Evolutionary conservation across 2,888 invertebrate genomes (phyloP).

Genomic region (Drosophila limbata): DNA sequence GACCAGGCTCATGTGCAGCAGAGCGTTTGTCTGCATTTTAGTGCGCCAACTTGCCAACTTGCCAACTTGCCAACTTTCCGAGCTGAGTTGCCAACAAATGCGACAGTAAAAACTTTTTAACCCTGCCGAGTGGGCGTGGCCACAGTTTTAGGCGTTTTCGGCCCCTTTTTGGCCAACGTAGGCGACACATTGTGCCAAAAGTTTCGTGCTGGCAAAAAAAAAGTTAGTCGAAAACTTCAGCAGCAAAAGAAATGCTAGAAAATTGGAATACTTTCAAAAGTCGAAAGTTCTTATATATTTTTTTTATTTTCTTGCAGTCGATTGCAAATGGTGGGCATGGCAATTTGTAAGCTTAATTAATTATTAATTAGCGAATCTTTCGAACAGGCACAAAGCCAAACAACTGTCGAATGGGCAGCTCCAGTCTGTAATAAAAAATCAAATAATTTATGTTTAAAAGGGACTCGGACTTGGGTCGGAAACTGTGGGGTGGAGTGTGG

Average conservation of each 20-base stretch:
- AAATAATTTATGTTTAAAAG: slow-evolving; percentile 67
- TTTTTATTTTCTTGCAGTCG: slow-evolving; percentile 4
- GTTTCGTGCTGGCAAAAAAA: slow-evolving; percentile 59
- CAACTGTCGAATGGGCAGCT: slow-evolving; percentile 59
- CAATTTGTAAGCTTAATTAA: slow-evolving; percentile 74
- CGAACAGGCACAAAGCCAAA: slow-evolving; percentile 66
- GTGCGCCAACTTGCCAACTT: slow-evolving; percentile 58
- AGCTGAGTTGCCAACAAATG: slow-evolving; percentile 62
- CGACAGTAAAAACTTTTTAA: slow-evolving; percentile 76
- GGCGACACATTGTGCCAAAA: slow-evolving; percentile 76
- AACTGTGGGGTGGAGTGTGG: not conserved
- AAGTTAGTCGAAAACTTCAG: slow-evolving; percentile 48
- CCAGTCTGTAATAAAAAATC: slow-evolving; percentile 20
- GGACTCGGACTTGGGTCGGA: slow-evolving; percentile 24
- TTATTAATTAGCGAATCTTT: slow-evolving; percentile 76
- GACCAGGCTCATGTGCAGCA: slow-evolving; percentile 38
- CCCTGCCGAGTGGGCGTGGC: not conserved
- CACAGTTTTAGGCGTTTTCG: not conserved
- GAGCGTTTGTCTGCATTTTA: slow-evolving; percentile 68
- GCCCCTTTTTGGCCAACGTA: slow-evolving; percentile 14
- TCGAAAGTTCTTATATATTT: slow-evolving; percentile 42
- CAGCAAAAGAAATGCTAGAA: slow-evolving; percentile 65
- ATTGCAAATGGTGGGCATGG: slow-evolving; percentile 41
- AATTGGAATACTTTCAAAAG: slow-evolving; percentile 75
- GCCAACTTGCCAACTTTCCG: slow-evolving; percentile 27